Conservation (phyloP, 2,888 invertebrate genomes). For the Empis stercorea region DNA sequence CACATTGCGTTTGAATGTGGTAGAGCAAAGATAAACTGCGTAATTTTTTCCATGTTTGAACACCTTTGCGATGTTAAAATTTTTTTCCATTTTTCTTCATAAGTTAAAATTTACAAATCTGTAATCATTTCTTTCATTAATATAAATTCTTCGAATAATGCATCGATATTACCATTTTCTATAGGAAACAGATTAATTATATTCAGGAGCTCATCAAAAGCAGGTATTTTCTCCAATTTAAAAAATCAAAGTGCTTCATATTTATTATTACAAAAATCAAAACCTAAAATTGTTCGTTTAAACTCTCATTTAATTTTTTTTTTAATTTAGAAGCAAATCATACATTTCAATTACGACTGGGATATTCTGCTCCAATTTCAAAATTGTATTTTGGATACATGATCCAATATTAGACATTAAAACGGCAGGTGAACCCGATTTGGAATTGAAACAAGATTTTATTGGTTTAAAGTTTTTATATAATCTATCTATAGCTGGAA, state of each 20-base stretch:
- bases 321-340: not conserved
- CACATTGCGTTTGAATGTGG: conserved; percentile 3
- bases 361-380: not conserved
- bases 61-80: not conserved
- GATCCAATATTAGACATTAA: not conserved
- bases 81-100: not conserved
- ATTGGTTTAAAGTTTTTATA: conserved; percentile 3
- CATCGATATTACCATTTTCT: not conserved
- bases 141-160: not conserved
- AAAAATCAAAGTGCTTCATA: not conserved
- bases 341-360: not conserved
- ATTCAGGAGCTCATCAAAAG: not conserved
- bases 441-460: conserved; percentile 1
- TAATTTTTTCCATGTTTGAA: not conserved
- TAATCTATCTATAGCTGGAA: not conserved
- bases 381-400: not conserved
- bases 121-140: not conserved
- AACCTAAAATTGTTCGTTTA: not conserved
- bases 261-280: not conserved
- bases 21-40: not conserved
- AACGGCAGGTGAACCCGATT: not conserved
- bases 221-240: not conserved
- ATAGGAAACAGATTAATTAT: not conserved
- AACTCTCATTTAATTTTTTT: not conserved
- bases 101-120: not conserved